Conservation (phyloP, 2,888 invertebrate species). For the Sclerodermus sp. region DNA sequence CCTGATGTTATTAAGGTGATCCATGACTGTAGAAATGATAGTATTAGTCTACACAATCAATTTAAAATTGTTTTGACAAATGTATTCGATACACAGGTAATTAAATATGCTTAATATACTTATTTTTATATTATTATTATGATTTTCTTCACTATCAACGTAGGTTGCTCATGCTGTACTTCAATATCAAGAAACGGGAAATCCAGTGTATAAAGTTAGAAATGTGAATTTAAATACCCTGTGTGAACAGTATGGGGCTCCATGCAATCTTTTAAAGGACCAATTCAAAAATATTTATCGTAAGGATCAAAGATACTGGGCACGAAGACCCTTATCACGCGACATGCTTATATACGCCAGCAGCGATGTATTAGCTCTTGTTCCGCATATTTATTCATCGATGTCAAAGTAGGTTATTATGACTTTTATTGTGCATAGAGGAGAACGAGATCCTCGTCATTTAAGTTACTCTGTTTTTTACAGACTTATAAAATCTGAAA, state of each 20-base stretch:
- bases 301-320: slow-evolving; percentile 86
- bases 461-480: too few species aligned
- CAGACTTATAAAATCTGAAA: slow-evolving; percentile 72
- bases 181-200: slow-evolving; percentile 84
- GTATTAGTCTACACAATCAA: slow-evolving; percentile 83
- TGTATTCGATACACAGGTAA: slow-evolving; percentile 87
- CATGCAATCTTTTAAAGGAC: slow-evolving; percentile 88
- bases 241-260: slow-evolving; percentile 86
- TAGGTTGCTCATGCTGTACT: slow-evolving; percentile 89
- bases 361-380: slow-evolving; percentile 83
- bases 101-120: too few species aligned
- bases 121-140: background rate
- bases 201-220: slow-evolving; percentile 93
- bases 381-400: slow-evolving; percentile 79
- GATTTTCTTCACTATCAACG: slow-evolving; percentile 17
- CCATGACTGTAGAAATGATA: slow-evolving; percentile 91
- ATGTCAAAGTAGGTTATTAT: slow-evolving; percentile 70
- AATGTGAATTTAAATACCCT: slow-evolving; percentile 89
- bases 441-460: too few species aligned
- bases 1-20: slow-evolving; percentile 82
- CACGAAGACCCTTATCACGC: slow-evolving; percentile 81
- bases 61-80: slow-evolving; percentile 80
- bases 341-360: slow-evolving; percentile 92
- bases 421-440: too few species aligned
- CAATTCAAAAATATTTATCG: slow-evolving; percentile 84